phyloP scores from a whole-genome alignment of 2,113 vertebrate species.

The Haplochromis vanheusdeni region DNA sequence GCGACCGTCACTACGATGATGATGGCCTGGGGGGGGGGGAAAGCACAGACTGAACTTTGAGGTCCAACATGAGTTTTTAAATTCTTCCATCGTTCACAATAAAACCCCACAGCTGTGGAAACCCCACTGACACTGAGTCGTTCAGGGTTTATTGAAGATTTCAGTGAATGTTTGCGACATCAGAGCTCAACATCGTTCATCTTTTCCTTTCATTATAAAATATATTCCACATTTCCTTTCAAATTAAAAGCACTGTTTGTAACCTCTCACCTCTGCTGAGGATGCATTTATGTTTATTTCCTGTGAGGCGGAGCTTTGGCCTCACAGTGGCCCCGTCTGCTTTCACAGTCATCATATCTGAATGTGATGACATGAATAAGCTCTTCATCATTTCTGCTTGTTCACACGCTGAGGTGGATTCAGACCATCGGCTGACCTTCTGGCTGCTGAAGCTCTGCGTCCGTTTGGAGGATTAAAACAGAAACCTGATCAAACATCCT shows the following conservation, averaged over 20 bases:
- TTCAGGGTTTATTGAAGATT: not conserved
- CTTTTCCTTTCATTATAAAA: not conserved
- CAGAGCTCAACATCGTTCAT: not conserved
- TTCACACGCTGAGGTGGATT: not conserved
- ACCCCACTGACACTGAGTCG: not conserved
- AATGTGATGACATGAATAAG: not conserved
- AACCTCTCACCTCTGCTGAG: not conserved
- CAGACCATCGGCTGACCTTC: not conserved
- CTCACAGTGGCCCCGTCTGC: rapidly evolving
- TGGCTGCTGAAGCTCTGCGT: rapidly evolving
- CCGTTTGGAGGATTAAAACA: not conserved
- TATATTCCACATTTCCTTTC: not conserved
- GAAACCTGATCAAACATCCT: not conserved
- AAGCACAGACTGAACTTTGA: not conserved
- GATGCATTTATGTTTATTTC: not conserved
- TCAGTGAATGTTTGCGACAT: rapidly evolving
- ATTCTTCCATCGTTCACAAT: not conserved
- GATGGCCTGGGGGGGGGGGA: constrained; percentile 78
- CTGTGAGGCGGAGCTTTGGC: not conserved
- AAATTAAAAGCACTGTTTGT: not conserved
- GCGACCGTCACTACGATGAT: constrained; percentile 97
- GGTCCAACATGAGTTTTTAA: not conserved
- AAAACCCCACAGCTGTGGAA: not conserved
- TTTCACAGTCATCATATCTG: not conserved
- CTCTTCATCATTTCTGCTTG: not conserved